Evolutionary conservation across 2,113 vertebrate species (phyloP).

Genomic region (Panthera leo): DNA sequence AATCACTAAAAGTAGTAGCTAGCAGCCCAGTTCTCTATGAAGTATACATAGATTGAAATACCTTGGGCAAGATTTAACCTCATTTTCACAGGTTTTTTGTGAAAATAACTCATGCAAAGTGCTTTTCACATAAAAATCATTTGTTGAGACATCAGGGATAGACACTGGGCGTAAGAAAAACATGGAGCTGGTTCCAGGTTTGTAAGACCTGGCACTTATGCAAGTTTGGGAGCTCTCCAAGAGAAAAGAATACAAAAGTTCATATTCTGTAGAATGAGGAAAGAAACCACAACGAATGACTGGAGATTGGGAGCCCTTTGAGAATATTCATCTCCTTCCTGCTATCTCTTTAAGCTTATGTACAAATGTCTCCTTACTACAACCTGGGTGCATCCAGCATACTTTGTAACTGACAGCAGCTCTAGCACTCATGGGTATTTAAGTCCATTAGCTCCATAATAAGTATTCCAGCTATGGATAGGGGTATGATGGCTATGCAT

Average conservation of each 20-base stretch:
- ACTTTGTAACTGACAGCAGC: not conserved
- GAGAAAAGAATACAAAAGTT: not conserved
- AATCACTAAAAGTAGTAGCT: not conserved
- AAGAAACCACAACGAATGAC: not conserved
- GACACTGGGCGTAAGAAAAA: not conserved
- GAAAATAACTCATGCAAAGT: not conserved
- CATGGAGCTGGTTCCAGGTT: not conserved
- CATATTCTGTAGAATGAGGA: conserved; percentile 17
- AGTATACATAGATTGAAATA: not conserved
- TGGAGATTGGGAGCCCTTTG: not conserved
- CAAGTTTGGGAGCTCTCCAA: not conserved
- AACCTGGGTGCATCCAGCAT: not conserved
- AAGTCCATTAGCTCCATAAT: not conserved
- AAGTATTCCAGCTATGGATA: not conserved
- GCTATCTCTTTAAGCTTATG: not conserved
- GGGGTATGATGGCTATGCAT: not conserved
- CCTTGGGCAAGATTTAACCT: not conserved
- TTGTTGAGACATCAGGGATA: not conserved
- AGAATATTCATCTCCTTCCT: not conserved
- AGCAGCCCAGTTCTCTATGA: not conserved
- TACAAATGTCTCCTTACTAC: not conserved
- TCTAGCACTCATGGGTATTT: not conserved
- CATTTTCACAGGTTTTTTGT: not conserved
- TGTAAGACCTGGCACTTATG: not conserved
- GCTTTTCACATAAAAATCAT: conserved; percentile 30